A percentile compares a stretch with the other conserved stretches of the same genome.
Conservation (phyloP, 2,888 invertebrate genomes). For the Eupithecia pulchellata region DNA sequence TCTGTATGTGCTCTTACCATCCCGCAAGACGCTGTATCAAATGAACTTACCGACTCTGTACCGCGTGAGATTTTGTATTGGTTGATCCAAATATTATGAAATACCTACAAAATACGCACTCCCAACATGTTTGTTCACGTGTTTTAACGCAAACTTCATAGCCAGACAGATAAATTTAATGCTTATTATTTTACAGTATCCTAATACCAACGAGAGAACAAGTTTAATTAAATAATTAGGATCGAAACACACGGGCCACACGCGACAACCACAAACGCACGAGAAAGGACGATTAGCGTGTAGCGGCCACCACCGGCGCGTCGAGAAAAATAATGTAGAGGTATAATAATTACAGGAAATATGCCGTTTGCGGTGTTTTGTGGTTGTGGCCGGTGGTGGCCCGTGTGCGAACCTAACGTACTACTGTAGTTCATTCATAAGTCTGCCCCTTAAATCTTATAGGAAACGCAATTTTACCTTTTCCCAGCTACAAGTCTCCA, state of each 20-base stretch:
- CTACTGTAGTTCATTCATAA: background rate
- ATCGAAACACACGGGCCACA: no score
- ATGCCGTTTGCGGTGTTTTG: no score
- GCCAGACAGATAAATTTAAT: background rate
- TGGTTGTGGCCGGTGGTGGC: no score
- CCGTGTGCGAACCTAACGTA: no score
- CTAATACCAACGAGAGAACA: background rate
- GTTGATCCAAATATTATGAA: background rate
- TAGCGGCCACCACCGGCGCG: no score
- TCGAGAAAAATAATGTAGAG: no score
- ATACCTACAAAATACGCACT: conserved; percentile 1
- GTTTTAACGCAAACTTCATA: background rate
- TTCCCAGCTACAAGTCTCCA: conserved; percentile 90
- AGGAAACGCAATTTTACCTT: conserved; percentile 62
- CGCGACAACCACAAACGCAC: no score
- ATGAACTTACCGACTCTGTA: background rate
- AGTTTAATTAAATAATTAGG: background rate
- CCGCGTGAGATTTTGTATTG: background rate
- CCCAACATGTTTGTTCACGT: background rate
- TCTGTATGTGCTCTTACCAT: conserved; percentile 6
- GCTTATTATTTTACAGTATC: background rate
- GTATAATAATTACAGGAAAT: no score
- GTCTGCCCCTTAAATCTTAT: background rate
- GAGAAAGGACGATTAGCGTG: no score
- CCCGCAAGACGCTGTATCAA: background rate